Conservation (phyloP, 2,113 vertebrate genomes). For the Conger conger region DNA sequence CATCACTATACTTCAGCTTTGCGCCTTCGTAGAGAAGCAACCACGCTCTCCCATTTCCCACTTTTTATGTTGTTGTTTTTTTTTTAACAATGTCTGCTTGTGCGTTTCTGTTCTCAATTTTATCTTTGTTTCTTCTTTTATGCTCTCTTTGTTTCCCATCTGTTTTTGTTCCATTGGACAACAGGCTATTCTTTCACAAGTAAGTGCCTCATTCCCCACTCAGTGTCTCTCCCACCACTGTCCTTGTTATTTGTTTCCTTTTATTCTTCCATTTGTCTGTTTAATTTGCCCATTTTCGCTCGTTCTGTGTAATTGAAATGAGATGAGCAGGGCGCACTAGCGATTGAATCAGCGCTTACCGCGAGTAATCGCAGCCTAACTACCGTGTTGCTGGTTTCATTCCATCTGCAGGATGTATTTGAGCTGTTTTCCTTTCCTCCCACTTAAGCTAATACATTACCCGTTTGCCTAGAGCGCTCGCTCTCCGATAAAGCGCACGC, state of each 20-base stretch:
- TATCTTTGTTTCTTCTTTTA: constrained; percentile 51
- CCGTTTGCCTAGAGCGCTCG: constrained; percentile 17
- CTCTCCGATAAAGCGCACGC: constrained; percentile 6
- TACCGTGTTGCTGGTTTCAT: neutral
- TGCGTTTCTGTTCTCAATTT: constrained; percentile 63
- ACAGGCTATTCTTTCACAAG: constrained; percentile 88
- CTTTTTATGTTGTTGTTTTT: neutral
- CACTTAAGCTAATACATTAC: constrained; percentile 29
- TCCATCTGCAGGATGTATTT: constrained; percentile 18
- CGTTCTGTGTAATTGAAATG: constrained; percentile 24
- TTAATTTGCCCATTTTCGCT: constrained; percentile 28
- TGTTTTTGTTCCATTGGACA: constrained; percentile 81
- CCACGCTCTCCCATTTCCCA: neutral
- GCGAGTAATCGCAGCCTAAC: neutral
- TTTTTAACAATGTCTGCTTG: constrained; percentile 1
- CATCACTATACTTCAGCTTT: neutral
- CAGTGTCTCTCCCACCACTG: constrained; percentile 37
- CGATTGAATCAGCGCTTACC: neutral
- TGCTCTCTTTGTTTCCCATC: constrained; percentile 69
- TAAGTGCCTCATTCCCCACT: constrained; percentile 82
- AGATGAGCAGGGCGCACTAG: neutral
- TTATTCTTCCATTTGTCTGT: constrained; percentile 35
- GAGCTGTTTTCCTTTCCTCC: constrained; percentile 21
- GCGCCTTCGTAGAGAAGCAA: neutral
- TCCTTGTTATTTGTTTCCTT: constrained; percentile 19